phyloP scores from a whole-genome alignment of 1,140 invertebrate species.

The Portunus trituberculatus region DNA sequence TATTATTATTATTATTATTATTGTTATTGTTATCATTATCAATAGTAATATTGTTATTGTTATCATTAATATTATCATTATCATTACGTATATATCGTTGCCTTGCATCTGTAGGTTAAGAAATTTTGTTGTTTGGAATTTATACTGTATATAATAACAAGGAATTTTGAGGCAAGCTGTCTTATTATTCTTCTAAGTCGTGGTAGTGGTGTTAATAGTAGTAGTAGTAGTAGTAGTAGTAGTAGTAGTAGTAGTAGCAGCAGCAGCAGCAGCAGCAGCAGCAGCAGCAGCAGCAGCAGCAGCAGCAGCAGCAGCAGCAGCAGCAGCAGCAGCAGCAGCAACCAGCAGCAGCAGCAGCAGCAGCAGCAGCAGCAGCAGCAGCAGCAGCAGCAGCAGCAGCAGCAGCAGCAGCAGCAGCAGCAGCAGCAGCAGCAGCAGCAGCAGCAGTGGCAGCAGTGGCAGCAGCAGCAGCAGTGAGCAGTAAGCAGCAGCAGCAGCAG shows the following conservation, averaged over 20 bases:
- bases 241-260: constrained; percentile 1
- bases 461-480: constrained; percentile 21
- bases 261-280: not conserved
- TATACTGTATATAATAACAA: no score
- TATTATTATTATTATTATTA: no score
- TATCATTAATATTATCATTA: no score
- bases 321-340: constrained; percentile 20
- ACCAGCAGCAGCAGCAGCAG: not conserved
- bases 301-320: constrained; percentile 21
- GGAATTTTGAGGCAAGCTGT: no score
- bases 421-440: not conserved
- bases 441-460: constrained; percentile 20
- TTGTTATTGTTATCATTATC: no score
- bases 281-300: not conserved
- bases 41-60: no score
- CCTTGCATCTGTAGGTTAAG: no score
- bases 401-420: constrained; percentile 20
- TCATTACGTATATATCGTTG: no score
- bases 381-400: constrained; percentile 20
- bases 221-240: not conserved
- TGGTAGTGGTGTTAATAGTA: not conserved
- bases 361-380: not conserved
- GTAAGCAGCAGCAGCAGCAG: not conserved
- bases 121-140: no score
- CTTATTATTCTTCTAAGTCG: not conserved